Evolutionary conservation across 2,888 invertebrate genomes (phyloP), one percentile per base, ranked within the genome.

Genomic region (Noctua comes): DNA sequence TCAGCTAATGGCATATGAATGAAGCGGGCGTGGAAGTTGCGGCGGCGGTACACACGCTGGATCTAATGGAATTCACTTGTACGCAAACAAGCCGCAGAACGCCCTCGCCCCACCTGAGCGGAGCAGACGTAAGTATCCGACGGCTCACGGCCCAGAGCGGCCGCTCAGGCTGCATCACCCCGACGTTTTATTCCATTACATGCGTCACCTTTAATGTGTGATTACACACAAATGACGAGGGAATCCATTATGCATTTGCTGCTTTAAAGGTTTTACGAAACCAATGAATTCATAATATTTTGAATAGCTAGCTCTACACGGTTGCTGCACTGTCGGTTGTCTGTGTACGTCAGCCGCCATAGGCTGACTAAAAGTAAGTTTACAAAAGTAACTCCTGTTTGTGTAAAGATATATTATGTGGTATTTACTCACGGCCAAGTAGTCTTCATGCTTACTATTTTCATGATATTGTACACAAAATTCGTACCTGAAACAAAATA

Each of bases 31-130:
- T 92, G 88, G 94, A 92, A 94, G 93, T 93, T 95, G 95, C 90
- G 95, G 95, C 93, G 92, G 93, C 91, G 91, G 93, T 93, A 94
- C 94, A 95, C 94, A 94, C 93, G 94, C 92, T 92, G 94, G 94
- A 93, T 96, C 96, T 96, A 97, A 97, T 97, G 96, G 96, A 96
- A 96, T 97, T 96, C 95, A 93, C 96, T 95, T 97, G 96, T 97
- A 96, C 93, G 96, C 96, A 97, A 97, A 97, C 96, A 96, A 94
- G 95, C 95, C 95, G 92, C 95, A 92, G 91, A 92, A 91, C 93
- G 93, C 94, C 92, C 92, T 91, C 91, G 90, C 92, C 91, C 90
- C 91, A 92, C 92, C 91, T 92, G 92, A 90, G 89, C 88, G 88
- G 86, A 89, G 88, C 89, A 87, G 88, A 85, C 88, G 90, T 91